A percentile compares a stretch with the other conserved stretches of the same genome.
Evolutionary conservation across 2,888 invertebrate genomes (phyloP).

Genomic region (Phengaris alcon): DNA sequence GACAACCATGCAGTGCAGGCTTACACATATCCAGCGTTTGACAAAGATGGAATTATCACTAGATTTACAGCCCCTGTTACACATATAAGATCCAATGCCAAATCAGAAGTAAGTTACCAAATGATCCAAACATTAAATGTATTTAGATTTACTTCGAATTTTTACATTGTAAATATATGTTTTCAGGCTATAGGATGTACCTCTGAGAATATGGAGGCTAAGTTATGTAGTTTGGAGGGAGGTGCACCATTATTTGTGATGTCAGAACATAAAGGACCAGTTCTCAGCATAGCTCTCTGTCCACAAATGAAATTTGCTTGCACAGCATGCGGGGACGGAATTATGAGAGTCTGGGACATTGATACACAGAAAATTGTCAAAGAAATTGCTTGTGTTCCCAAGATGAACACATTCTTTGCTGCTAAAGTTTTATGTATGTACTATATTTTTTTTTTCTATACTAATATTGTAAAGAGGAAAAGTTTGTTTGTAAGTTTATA

Average conservation of each 20-base stretch:
- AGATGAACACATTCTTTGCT: constrained; percentile 87
- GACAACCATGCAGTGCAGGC: constrained; percentile 92
- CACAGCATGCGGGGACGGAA: constrained; percentile 89
- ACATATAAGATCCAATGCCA: constrained; percentile 84
- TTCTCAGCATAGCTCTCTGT: constrained; percentile 81
- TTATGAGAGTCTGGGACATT: constrained; percentile 90
- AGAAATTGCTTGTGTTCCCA: constrained; percentile 84
- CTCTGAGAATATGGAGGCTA: constrained; percentile 84
- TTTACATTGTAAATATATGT: not conserved
- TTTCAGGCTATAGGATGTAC: constrained; percentile 80
- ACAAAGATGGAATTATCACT: constrained; percentile 90
- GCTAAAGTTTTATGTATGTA: constrained; percentile 83
- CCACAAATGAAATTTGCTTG: constrained; percentile 82
- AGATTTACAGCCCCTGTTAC: constrained; percentile 93
- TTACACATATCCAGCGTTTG: constrained; percentile 88
- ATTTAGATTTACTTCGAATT: not conserved
- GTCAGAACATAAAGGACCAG: constrained; percentile 82
- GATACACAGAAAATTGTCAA: constrained; percentile 81
- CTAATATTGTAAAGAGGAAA: not conserved
- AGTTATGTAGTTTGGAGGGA: constrained; percentile 74
- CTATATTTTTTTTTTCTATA: not conserved
- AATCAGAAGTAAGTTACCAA: constrained; percentile 69
- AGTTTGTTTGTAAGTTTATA: too few species aligned
- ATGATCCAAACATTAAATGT: not conserved
- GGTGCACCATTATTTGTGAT: constrained; percentile 74